These are phyloP conservation scores for Agrypnia vestita DNA, from an alignment of 1,140 invertebrate species.

Conservation along the genomic window DNA sequence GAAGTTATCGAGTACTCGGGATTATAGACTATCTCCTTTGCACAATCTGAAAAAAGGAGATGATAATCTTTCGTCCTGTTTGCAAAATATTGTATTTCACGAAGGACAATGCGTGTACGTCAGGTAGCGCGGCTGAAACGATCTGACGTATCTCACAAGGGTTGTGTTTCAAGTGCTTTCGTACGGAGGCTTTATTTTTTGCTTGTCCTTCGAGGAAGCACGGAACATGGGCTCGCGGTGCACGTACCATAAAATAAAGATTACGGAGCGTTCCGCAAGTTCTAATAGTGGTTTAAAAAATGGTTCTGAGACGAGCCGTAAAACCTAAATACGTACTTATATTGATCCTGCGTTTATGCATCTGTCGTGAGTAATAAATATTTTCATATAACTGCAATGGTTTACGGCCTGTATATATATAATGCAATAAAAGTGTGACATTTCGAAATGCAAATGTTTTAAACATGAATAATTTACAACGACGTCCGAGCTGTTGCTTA, in stretches of 20 bases:
- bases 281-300: too few relatives aligned
- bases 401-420: conserved; percentile 35
- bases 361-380: conserved; percentile 18
- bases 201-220: conserved; percentile 24
- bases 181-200: conserved; percentile 13
- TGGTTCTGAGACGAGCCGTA: too few relatives aligned
- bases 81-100: conserved; percentile 61
- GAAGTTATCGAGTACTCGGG: background rate
- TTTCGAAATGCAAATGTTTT: conserved; percentile 21
- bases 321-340: too few relatives aligned
- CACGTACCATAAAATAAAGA: conserved; percentile 24
- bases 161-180: conserved; percentile 34
- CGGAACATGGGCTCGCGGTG: background rate
- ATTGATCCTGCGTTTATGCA: too few relatives aligned
- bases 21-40: conserved; percentile 28
- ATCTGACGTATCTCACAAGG: conserved; percentile 31
- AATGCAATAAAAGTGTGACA: conserved; percentile 14
- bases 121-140: conserved; percentile 56
- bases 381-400: background rate
- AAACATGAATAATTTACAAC: background rate
- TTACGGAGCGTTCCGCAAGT: too few relatives aligned
- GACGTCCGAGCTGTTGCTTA: background rate
- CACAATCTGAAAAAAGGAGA: conserved; percentile 49
- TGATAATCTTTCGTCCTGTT: conserved; percentile 55
- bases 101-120: conserved; percentile 49